Percentiles rank a stretch among this genome's conserved stretches.
phyloP scores from a whole-genome alignment of 2,888 invertebrate species.

The Phalera bucephala region DNA sequence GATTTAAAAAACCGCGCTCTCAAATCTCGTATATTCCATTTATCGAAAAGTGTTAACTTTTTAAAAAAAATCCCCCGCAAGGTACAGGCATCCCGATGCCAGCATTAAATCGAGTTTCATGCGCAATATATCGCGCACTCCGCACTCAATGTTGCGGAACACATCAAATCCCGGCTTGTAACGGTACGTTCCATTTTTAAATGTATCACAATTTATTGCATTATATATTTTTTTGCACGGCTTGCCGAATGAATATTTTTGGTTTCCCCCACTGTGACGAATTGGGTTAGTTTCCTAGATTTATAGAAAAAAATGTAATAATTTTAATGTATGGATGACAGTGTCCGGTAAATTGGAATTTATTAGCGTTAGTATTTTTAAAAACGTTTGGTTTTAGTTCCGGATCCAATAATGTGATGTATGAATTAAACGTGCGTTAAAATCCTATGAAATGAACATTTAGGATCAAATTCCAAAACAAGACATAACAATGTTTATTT shows the following conservation, averaged over 20 bases:
- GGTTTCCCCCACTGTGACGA: constrained; percentile 48
- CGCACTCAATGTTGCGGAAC: constrained; percentile 72
- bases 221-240: constrained; percentile 43
- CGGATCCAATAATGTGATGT: no score
- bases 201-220: constrained; percentile 66
- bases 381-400: no score
- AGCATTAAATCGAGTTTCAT: constrained; percentile 64
- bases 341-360: neutral
- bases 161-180: constrained; percentile 56
- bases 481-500: no score
- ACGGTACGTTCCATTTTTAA: constrained; percentile 58
- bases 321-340: constrained; percentile 10
- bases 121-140: constrained; percentile 65
- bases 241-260: constrained; percentile 49
- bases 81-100: constrained; percentile 13
- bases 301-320: constrained; percentile 25
- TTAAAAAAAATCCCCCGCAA: constrained; percentile 11
- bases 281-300: constrained; percentile 33
- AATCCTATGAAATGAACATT: no score
- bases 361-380: neutral
- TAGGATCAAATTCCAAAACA: no score
- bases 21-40: constrained; percentile 5
- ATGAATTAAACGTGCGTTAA: no score
- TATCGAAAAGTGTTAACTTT: constrained; percentile 2
- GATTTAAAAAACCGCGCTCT: no score